Base-by-base conservation (phyloP, 2,113 vertebrate species). In the Baryphthengus martii region DNA sequence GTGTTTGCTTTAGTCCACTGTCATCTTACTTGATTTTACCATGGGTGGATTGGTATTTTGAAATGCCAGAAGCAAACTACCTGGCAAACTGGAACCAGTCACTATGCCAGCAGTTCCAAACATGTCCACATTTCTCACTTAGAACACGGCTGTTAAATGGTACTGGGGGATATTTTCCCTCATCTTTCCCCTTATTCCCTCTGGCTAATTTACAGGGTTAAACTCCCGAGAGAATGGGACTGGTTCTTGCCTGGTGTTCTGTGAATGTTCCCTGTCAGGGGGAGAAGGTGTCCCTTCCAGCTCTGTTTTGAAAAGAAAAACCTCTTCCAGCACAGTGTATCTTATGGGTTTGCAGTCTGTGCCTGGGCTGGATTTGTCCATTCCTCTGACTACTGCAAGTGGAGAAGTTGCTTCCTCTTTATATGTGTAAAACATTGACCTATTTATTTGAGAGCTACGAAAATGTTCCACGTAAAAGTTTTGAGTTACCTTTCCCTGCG, bases 371-470 rank as follows among this genome's bases (percentile, higher is more conserved):
- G 31, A 25, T 95, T 61, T 89, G 13, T 58, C 70, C 37, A 1
- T 31, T 47, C 16, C 82, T 49, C 66, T n/a, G 77, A 2, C 37
- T 78, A 3, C 1, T 82, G 70, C 56, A 72, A 58, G 72, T 68
- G 31, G 39, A 87, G 55, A 20, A 85, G 13, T 78, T 10, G 4
- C 59, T 92, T 89, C 83, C 73, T 63, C 72, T 90, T 52, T 78
- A 1, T 73, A 25, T 61, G 73, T 50, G 66, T 68, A 77, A 91
- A 86, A 70, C 92, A 53, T 85, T 95, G 95, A 96, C 87, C 95
- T 91, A 93, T 95, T 96, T 96, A 78, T 83, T 95, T 49, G 47
- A 81, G 79, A 80, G 10, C 58, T 59, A 17, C 73, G 75, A 47
- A 88, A 93, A 68, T 7, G 52, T 95, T 96, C 95, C 95, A 94